phyloP scores from a whole-genome alignment of 2,888 invertebrate species.

The Drosophila meridiana region DNA sequence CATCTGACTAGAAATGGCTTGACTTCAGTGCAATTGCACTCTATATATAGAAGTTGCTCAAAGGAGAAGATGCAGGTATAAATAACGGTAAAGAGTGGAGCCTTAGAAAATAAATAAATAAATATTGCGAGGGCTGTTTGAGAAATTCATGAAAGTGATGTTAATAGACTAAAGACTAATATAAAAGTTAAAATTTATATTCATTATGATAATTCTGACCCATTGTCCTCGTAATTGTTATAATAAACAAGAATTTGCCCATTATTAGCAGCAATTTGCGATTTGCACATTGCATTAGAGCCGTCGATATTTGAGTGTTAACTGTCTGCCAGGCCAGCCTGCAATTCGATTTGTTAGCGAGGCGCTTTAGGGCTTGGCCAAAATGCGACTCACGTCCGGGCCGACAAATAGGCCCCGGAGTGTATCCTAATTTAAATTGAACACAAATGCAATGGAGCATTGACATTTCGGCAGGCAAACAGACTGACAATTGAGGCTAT shows the following conservation, averaged over 20 bases:
- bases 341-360: constrained; percentile 20
- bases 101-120: background rate
- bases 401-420: constrained; percentile 9
- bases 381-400: constrained; percentile 43
- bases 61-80: background rate
- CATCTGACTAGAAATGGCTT: background rate
- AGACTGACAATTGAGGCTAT: constrained; percentile 27
- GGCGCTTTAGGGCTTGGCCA: constrained; percentile 14
- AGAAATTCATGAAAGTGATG: background rate
- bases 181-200: background rate
- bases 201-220: background rate
- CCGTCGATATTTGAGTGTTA: constrained; percentile 22
- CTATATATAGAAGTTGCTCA: background rate
- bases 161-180: background rate
- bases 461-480: constrained; percentile 26
- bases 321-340: constrained; percentile 10
- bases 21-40: constrained; percentile 6
- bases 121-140: background rate
- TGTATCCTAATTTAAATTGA: constrained; percentile 48
- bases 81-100: background rate
- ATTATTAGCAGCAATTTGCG: background rate
- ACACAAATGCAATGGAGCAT: constrained; percentile 41
- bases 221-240: constrained; percentile 4
- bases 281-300: constrained; percentile 41
- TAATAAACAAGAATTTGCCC: constrained; percentile 11